Base-by-base conservation (phyloP, 2,113 vertebrate genomes). In the Pseudorectes ferrugineus region DNA sequence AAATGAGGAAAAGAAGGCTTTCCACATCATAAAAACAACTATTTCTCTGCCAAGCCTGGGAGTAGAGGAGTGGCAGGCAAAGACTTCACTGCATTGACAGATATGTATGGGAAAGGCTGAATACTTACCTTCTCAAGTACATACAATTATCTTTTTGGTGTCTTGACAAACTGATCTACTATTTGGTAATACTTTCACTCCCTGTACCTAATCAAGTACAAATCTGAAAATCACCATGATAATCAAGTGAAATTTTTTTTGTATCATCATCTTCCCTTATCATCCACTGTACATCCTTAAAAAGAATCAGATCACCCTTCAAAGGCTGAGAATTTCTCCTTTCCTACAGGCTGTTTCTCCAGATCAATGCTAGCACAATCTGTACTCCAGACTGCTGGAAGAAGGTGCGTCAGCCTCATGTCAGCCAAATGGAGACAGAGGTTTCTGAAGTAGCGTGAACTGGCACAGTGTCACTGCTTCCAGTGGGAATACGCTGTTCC, bases 1-100 rank as follows among this genome's bases (percentile, higher is more conserved):
- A 96, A 93, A 91, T 77, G 75, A 91, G 61, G 54, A 79, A 57
- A 95, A 93, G 15, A 62, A 88, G 63, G 28, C 54, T 96, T 96
- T 93, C 88, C 80, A 83, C 77, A 92, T 83, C 52, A 70, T 51
- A 92, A 65, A 73, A 94, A 42, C 35, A 94, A 68, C 49, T 61
- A 29, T 40, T 57, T 80, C n/a, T 83, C 66, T 95, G 88, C 93
- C 94, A 96, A 86, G 82, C 63, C 88, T 94, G 24, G 45, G 23
- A 95, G 91, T 84, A 70, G 71, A 96, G 86, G 87, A 93, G 78
- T 81, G 91, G 81, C 55, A 91, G 61, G 83, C 63, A 85, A 43
- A 84, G n/a, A 77, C 52, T 80, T 89, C 91, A 75, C 35, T 83
- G 12, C 29, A 74, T 21, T 84, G 93, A 95, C 92, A 94, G 86